phyloP scores from a whole-genome alignment of 2,113 vertebrate genomes.

The Ceyx cyanopectus region DNA sequence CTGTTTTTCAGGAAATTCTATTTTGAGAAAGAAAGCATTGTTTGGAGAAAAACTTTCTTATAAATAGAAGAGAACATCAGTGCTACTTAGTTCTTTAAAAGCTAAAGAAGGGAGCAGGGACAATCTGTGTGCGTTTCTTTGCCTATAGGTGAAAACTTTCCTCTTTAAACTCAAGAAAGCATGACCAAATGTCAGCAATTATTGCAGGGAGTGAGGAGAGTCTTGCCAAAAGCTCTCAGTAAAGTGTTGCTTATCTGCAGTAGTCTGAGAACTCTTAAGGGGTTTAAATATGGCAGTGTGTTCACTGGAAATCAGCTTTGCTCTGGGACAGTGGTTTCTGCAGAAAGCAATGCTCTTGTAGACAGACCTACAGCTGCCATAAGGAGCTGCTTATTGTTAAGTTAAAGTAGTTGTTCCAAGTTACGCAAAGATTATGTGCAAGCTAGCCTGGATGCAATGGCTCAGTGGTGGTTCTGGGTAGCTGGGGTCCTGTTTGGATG shows the following conservation, averaged over 20 bases:
- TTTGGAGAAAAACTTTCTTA: not conserved
- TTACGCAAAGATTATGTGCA: not conserved
- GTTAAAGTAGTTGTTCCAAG: not conserved
- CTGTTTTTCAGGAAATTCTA: not conserved
- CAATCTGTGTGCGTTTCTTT: not conserved
- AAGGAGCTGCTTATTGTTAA: not conserved
- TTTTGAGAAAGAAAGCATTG: not conserved
- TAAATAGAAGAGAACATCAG: not conserved
- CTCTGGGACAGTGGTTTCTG: not conserved
- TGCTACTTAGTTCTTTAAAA: not conserved
- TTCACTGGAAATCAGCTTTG: not conserved
- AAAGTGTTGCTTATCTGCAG: not conserved
- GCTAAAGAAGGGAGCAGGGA: not conserved
- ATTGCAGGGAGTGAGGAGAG: not conserved
- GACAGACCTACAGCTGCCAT: not conserved
- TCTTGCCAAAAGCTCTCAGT: not conserved
- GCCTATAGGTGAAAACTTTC: not conserved
- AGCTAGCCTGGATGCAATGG: not conserved
- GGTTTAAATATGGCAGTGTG: accelerated
- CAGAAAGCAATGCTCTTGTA: not conserved
- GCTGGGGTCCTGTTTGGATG: not conserved
- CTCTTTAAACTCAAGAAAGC: not conserved
- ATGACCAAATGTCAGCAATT: not conserved
- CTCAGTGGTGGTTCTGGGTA: not conserved
- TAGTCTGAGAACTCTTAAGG: not conserved